Evolutionary conservation across 2,888 invertebrate genomes (phyloP).

Genomic region (Dryocosmus kuriphilus): DNA sequence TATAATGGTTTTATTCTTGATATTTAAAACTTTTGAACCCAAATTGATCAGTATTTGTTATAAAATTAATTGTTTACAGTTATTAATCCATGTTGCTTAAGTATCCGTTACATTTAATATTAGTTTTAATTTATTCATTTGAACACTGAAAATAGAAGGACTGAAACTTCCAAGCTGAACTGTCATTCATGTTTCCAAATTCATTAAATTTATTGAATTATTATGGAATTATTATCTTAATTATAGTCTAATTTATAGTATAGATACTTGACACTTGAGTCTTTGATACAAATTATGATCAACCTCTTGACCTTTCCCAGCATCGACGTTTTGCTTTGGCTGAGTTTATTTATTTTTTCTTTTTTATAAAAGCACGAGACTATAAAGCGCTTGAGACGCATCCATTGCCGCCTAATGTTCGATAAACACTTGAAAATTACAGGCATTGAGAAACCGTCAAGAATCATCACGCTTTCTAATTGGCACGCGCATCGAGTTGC

Average conservation of each 20-base stretch:
- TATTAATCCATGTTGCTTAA: too few relatives aligned
- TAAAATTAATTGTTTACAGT: not conserved
- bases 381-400: conserved; percentile 19
- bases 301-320: conserved; percentile 28
- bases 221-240: not conserved
- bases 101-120: too few relatives aligned
- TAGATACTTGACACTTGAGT: conserved; percentile 15
- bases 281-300: conserved; percentile 15
- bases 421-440: conserved; percentile 34
- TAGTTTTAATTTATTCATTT: too few relatives aligned
- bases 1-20: too few relatives aligned
- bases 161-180: not conserved
- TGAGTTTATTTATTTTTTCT: not conserved
- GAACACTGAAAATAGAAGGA: too few relatives aligned
- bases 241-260: not conserved
- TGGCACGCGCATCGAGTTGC: conserved; percentile 34
- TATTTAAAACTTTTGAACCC: not conserved
- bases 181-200: not conserved
- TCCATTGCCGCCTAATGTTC: conserved; percentile 7
- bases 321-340: not conserved
- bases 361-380: not conserved
- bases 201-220: conserved; percentile 2
- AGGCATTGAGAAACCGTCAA: conserved; percentile 28
- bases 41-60: not conserved
- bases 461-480: conserved; percentile 40